These are phyloP conservation scores for Pelosia muscerda DNA, from an alignment of 2,888 invertebrate species.

Conservation along the genomic window DNA sequence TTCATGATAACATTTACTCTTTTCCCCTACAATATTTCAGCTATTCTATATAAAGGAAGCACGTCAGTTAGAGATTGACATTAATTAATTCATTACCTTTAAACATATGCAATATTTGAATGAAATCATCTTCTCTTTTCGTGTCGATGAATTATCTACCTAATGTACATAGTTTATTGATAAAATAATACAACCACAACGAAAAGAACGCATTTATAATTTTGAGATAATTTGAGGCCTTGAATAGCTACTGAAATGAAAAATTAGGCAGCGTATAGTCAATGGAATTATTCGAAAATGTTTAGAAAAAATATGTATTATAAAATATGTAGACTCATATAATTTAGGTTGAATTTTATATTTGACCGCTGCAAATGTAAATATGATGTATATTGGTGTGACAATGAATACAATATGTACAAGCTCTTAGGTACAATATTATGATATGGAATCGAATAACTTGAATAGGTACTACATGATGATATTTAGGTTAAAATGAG, in stretches of 20 bases:
- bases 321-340: constrained; percentile 48
- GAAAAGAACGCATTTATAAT: not conserved
- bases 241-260: constrained; percentile 5
- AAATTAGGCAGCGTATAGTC: constrained; percentile 45
- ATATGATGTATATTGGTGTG: constrained; percentile 60
- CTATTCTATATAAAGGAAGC: not conserved
- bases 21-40: not conserved
- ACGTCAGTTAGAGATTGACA: not conserved
- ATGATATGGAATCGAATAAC: constrained; percentile 79
- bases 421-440: constrained; percentile 74
- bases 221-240: not conserved
- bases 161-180: not conserved
- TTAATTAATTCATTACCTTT: not conserved
- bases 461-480: constrained; percentile 69
- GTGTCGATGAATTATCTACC: too few species aligned
- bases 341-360: constrained; percentile 53
- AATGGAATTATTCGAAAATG: constrained; percentile 62
- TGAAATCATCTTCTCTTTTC: not conserved
- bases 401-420: constrained; percentile 67
- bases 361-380: constrained; percentile 64
- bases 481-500: constrained; percentile 67
- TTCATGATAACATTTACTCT: too few species aligned
- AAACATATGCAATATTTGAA: not conserved
- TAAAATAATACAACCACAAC: not conserved
- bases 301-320: constrained; percentile 75